Evolutionary conservation across 2,888 invertebrate species (phyloP).

Genomic region (Capitulum mitella): DNA sequence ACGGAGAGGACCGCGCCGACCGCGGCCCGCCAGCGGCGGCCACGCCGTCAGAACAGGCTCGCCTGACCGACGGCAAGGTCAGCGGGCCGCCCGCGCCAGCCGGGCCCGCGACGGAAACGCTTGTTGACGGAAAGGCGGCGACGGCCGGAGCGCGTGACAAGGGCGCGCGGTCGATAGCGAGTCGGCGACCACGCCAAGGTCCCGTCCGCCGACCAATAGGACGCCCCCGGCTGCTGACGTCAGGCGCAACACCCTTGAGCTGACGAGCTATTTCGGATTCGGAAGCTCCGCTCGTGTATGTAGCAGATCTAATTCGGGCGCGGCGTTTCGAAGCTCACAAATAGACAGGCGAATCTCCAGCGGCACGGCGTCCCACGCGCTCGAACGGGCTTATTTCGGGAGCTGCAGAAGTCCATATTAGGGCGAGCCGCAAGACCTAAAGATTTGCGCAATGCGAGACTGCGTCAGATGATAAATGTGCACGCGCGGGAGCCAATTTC

Average conservation of each 20-base stretch:
- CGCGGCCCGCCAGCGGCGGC: too few species aligned
- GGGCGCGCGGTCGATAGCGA: not conserved
- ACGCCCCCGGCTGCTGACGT: not conserved
- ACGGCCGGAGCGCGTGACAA: not conserved
- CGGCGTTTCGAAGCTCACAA: not conserved
- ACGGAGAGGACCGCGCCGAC: too few species aligned
- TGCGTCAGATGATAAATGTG: too few species aligned
- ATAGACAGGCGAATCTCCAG: not conserved
- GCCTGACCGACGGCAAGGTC: too few species aligned
- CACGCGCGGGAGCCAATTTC: too few species aligned
- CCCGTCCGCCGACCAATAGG: not conserved
- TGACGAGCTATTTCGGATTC: not conserved
- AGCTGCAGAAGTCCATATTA: too few species aligned
- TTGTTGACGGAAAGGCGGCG: not conserved
- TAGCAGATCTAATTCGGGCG: not conserved
- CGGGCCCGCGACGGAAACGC: not conserved
- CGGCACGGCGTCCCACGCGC: too few species aligned
- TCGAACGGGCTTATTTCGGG: too few species aligned
- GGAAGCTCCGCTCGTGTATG: not conserved
- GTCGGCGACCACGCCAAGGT: conserved; percentile 14
- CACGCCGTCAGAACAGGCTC: too few species aligned
- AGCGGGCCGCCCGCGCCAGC: too few species aligned
- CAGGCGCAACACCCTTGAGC: not conserved
- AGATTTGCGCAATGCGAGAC: too few species aligned
- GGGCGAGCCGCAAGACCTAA: too few species aligned